Evolutionary conservation across 2,113 vertebrate species (phyloP).

Genomic region (Myiozetetes cayanensis): DNA sequence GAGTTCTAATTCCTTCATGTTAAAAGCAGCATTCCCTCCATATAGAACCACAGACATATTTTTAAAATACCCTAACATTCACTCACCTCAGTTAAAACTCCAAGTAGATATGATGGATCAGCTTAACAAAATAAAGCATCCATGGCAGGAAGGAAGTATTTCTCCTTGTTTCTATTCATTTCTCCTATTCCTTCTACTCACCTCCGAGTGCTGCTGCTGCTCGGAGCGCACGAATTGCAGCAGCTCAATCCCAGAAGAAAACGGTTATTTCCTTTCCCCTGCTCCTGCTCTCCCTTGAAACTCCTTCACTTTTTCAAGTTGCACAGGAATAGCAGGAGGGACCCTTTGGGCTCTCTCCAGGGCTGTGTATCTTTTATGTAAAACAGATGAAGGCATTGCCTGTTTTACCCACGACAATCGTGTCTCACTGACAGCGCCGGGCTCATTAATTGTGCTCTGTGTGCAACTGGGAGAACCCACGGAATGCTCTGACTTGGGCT

Average conservation of each 20-base stretch:
- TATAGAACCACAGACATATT: not conserved
- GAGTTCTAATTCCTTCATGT: not conserved
- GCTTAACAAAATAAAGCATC: not conserved
- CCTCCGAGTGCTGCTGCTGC: not conserved
- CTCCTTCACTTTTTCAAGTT: not conserved
- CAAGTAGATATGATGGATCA: not conserved
- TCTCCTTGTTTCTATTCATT: not conserved
- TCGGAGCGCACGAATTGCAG: not conserved
- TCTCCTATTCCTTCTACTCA: slow-evolving; percentile 11
- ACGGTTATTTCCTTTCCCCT: not conserved
- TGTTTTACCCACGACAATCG: slow-evolving; percentile 7
- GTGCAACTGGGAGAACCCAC: slow-evolving; percentile 28
- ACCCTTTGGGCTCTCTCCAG: not conserved
- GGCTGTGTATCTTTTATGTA: slow-evolving; percentile 47
- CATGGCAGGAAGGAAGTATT: not conserved
- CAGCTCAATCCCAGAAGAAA: not conserved
- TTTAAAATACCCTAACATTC: not conserved
- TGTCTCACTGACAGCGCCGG: not conserved
- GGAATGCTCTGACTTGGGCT: not conserved
- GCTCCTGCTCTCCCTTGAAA: not conserved
- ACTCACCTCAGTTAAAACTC: not conserved
- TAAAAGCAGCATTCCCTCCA: not conserved
- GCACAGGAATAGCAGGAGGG: not conserved
- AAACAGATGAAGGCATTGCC: slow-evolving; percentile 12
- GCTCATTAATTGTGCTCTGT: not conserved